Evolutionary conservation across 2,113 vertebrate species (phyloP), one percentile per base, ranked within the genome.

Genomic region (Pelusios castaneus): DNA sequence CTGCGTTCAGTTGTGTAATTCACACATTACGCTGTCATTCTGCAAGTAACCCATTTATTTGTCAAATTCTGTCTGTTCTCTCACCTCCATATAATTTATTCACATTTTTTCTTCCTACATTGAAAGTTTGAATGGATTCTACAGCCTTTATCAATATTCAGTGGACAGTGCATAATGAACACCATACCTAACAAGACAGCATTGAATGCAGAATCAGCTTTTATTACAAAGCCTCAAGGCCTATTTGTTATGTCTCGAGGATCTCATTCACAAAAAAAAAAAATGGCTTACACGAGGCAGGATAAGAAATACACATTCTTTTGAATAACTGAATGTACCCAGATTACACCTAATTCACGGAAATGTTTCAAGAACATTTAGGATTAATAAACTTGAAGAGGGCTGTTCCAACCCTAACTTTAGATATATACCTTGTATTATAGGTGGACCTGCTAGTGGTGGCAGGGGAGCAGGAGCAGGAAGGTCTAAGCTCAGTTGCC

Each of bases 21-120:
- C 87, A 55, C 92, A 92, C 16, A 75, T 89, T 73, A 85, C 75
- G 52, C 17, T 94, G 47, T 80, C 93, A 87, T 91, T 45, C 70
- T 6, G 87, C 6, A 77, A 87, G 67, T 2, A 90, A 56, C 1
- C 73, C 85, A 67, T 67, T 67, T 60, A 60, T 60, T 16, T 67
- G 60, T 89, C 63, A 82, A 89, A 58, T 89, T 87, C 19, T 34
- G 41, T 73, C 54, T 80, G 77, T 45, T 92, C 73, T 87, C 95
- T 54, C 78, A 89, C 58, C 56, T 94, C 93, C 73, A 45, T 2
- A 76, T 58, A 94, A 90, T 91, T 80, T 49, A 93, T 49, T 80
- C 80, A 84, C 22, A 67, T 52, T 52, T 94, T 87, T 83, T 94
- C 91, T 58, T 41, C 73, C 73, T 49, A 16, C 25, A 85, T 63